phyloP scores from a whole-genome alignment of 2,888 invertebrate genomes.

The Hemaris fuciformis region DNA sequence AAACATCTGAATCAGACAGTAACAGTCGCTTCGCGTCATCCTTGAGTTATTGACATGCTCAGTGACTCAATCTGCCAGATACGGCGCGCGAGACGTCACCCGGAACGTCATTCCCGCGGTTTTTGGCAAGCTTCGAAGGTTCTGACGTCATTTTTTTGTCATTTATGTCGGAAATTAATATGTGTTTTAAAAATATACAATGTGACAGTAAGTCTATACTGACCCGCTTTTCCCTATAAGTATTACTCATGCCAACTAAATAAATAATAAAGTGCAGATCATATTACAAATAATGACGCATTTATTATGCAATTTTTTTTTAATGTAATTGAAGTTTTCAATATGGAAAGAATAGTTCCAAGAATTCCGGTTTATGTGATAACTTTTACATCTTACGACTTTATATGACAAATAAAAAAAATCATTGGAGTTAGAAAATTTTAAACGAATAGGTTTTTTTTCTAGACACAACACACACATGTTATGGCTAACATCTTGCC shows the following conservation, averaged over 20 bases:
- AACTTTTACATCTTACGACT: background rate
- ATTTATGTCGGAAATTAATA: background rate
- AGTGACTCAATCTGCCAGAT: background rate
- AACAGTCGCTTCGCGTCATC: background rate
- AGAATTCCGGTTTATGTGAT: background rate
- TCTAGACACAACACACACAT: no score
- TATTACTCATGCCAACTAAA: background rate
- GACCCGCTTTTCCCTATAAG: background rate
- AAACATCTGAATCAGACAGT: background rate
- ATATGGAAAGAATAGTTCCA: background rate
- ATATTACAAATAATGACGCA: background rate
- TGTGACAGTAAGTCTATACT: background rate
- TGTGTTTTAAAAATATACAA: background rate
- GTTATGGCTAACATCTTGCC: no score
- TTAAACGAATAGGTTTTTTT: no score
- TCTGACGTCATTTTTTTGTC: background rate
- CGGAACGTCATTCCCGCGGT: background rate
- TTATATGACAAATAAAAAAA: no score
- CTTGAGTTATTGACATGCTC: constrained; percentile 1
- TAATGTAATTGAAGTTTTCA: background rate
- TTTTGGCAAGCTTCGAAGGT: background rate
- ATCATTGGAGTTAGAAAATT: no score
- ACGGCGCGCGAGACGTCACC: background rate
- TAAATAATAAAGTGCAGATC: background rate
- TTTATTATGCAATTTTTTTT: background rate